Conservation (phyloP, 2,888 invertebrate genomes). For the Serrognathus titanus region DNA sequence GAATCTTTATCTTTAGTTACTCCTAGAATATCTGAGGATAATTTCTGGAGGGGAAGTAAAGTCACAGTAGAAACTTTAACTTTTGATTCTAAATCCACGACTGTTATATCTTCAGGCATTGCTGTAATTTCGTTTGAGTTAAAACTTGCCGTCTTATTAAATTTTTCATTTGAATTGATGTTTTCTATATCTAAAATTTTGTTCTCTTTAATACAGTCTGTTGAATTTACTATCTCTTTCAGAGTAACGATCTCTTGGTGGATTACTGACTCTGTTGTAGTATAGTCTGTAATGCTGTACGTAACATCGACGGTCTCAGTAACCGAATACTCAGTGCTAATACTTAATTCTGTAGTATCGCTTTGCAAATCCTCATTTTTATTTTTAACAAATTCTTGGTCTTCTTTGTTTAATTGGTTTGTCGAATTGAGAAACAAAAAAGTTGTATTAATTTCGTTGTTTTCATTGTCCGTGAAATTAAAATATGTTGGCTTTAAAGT, state of each 20-base stretch:
- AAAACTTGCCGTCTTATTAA: neutral
- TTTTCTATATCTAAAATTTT: neutral
- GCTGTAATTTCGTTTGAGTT: constrained; percentile 13
- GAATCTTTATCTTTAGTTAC: constrained; percentile 51
- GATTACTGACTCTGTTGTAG: constrained; percentile 3
- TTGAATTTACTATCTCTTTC: constrained; percentile 38
- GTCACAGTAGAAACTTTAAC: constrained; percentile 50
- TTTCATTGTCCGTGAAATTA: too few relatives aligned
- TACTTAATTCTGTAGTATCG: too few relatives aligned
- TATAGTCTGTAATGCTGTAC: too few relatives aligned
- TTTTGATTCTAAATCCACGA: constrained; percentile 31
- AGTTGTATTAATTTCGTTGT: too few relatives aligned
- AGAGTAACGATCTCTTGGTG: constrained; percentile 27
- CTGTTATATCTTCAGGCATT: constrained; percentile 14
- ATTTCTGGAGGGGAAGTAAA: constrained; percentile 36
- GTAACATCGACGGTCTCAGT: too few relatives aligned
- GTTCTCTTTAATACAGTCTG: constrained; percentile 35
- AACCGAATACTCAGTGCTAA: too few relatives aligned
- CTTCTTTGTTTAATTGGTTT: too few relatives aligned
- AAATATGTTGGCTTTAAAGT: too few relatives aligned
- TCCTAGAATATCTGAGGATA: constrained; percentile 22
- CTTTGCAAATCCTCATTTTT: too few relatives aligned
- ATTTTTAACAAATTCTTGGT: too few relatives aligned
- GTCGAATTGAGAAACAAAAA: too few relatives aligned
- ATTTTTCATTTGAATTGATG: neutral